Evolutionary conservation across 2,113 vertebrate genomes (phyloP).

Genomic region (Upupa epops): DNA sequence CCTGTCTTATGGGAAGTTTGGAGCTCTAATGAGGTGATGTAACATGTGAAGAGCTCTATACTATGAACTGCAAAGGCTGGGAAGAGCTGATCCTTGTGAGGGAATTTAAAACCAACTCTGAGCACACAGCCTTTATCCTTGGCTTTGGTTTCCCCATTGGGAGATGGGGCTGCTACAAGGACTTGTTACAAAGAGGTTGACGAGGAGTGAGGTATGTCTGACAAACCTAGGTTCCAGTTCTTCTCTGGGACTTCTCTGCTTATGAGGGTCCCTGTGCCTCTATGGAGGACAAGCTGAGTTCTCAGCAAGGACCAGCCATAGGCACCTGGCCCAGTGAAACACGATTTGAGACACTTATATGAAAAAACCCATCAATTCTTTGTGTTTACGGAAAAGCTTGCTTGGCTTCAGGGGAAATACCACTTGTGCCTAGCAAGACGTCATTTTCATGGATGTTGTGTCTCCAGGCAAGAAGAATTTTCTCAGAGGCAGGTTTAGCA

Average conservation of each 20-base stretch:
- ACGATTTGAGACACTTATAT: background rate
- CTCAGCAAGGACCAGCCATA: background rate
- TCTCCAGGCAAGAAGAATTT: background rate
- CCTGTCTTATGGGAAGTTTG: background rate
- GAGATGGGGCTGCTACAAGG: background rate
- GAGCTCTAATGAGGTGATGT: background rate
- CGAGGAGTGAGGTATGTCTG: background rate
- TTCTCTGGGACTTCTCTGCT: background rate
- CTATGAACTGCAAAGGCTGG: background rate
- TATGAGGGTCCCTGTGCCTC: accelerated
- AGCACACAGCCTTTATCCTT: background rate
- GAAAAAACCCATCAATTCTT: background rate
- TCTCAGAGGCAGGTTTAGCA: background rate
- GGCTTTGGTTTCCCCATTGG: background rate
- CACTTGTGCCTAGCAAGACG: background rate
- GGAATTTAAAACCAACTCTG: background rate
- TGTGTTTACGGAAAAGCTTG: background rate
- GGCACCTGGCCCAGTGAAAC: background rate
- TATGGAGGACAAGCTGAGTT: background rate
- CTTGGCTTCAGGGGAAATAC: background rate
- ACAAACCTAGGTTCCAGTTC: background rate
- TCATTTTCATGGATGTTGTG: background rate
- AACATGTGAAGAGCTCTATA: background rate
- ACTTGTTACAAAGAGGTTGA: accelerated
- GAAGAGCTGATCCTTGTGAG: background rate